Base-by-base conservation (phyloP, 2,888 invertebrate species). In the Erebia ligea region DNA sequence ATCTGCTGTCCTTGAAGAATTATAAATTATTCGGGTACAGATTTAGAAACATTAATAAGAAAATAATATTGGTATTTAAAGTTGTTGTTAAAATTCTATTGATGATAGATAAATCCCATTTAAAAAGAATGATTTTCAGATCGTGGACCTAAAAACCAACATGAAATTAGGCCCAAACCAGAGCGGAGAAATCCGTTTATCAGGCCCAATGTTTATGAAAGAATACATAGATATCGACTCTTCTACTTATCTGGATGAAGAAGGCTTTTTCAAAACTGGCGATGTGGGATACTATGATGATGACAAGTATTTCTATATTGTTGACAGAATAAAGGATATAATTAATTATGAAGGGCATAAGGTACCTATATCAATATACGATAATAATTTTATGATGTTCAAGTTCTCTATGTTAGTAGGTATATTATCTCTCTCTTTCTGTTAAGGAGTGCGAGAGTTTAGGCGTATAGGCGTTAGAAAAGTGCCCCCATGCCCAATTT, bases 121-220 rank as follows among this genome's bases (percentile, higher is more conserved):
- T 34, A 0, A 34, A 6, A 6, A 6, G 13, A 15, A 57, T 1
- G 2, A 1, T 21, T 57, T 57, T 57, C 6, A 92, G 93, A 83
- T 94, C 67, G 84, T 87, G 42, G 89, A 94, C 77, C 77, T 83
- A 5, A 82, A 93, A 73, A 94, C 94, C 17, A 90, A 90, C 52
- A 80, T 90, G 78, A 79, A 84, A 15, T 78, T 95, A 17, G 92
- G 87, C 1, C 82, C 86, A 2, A 85, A 90, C 71, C 82, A 95
- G 81, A 84, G 84, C 19, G 90, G 90, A 15, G 90, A 90, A 82
- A 88, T 91, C 76, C 83, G 89, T 71, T 74, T 88, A 48, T 86
- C 80, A 73, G 88, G 89, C 2, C 86, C 88, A 11, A 82, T 84
- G 42, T 78, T 89, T 69, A 88, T 88, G 89, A 89, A 88, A 76